Conservation (phyloP, 2,888 invertebrate genomes). For the Dastarcus helophoroides region DNA sequence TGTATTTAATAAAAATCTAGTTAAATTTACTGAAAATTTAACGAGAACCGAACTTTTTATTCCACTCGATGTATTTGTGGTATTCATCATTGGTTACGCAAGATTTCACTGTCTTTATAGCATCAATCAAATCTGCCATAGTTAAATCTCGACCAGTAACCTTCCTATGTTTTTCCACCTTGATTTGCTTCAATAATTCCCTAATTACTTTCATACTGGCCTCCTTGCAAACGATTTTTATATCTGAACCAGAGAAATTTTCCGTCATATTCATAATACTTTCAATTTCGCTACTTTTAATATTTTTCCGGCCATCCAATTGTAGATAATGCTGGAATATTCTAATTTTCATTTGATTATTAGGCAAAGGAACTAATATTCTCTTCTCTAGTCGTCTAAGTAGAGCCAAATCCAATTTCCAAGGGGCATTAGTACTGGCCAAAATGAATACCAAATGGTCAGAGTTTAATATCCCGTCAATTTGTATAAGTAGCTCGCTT, state of each 20-base stretch:
- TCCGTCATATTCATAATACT: constrained; percentile 48
- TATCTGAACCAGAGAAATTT: constrained; percentile 81
- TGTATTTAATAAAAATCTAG: no score
- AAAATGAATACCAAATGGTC: constrained; percentile 62
- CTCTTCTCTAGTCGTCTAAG: constrained; percentile 79
- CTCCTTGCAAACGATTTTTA: constrained; percentile 79
- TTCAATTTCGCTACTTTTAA: constrained; percentile 33
- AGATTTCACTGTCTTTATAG: constrained; percentile 47
- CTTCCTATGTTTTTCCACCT: constrained; percentile 6
- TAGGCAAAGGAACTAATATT: constrained; percentile 69
- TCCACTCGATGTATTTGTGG: constrained; percentile 52
- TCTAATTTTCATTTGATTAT: constrained; percentile 47
- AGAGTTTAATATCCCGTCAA: constrained; percentile 63
- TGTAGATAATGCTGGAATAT: constrained; percentile 54
- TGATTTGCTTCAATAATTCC: constrained; percentile 27
- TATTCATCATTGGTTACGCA: constrained; percentile 43
- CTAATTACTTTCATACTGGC: constrained; percentile 72
- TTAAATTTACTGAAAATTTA: no score
- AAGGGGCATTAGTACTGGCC: constrained; percentile 86
- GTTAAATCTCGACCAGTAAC: constrained; percentile 8
- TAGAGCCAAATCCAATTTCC: constrained; percentile 86
- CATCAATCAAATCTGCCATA: constrained; percentile 39
- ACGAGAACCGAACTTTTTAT: constrained; percentile 43
- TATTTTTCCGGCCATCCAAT: constrained; percentile 27
- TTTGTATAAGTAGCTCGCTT: constrained; percentile 75